A percentile compares a stretch with the other conserved stretches of the same genome.
Conservation (phyloP, 2,797 vertebrate species). For the Aquila chrysaetos region DNA sequence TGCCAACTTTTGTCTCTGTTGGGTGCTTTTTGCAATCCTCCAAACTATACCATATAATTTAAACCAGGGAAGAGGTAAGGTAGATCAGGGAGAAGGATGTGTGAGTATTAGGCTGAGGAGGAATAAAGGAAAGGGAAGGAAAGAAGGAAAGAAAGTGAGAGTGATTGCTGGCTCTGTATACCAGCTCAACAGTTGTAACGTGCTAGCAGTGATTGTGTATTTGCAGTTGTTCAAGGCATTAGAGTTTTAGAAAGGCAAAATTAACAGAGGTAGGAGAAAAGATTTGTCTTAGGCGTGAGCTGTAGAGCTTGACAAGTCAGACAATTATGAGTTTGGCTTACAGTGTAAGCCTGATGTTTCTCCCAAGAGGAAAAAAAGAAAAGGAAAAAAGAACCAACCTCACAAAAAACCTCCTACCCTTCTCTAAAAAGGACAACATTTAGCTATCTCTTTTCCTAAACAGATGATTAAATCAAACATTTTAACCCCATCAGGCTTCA, state of each 20-base stretch:
- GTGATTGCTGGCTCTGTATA: background rate
- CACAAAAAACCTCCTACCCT: rapidly evolving
- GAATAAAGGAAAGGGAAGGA: background rate
- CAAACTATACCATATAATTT: background rate
- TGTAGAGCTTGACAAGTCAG: background rate
- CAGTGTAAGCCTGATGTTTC: background rate
- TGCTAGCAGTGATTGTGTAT: background rate
- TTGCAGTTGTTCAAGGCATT: background rate
- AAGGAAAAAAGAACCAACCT: background rate
- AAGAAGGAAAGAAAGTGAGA: background rate
- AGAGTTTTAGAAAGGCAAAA: background rate
- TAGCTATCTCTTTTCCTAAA: background rate
- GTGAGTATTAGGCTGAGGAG: background rate
- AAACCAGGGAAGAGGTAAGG: background rate
- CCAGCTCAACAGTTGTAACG: background rate
- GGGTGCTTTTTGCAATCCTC: background rate
- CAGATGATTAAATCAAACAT: background rate
- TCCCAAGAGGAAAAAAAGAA: background rate
- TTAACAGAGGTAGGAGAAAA: background rate
- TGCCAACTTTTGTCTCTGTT: background rate
- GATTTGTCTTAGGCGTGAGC: background rate
- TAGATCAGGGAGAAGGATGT: background rate
- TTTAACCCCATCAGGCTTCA: background rate
- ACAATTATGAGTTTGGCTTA: background rate
- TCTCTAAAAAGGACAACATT: background rate